These are phyloP conservation scores for Chionomys nivalis DNA, from an alignment of 2,113 vertebrate species.

Conservation along the genomic window DNA sequence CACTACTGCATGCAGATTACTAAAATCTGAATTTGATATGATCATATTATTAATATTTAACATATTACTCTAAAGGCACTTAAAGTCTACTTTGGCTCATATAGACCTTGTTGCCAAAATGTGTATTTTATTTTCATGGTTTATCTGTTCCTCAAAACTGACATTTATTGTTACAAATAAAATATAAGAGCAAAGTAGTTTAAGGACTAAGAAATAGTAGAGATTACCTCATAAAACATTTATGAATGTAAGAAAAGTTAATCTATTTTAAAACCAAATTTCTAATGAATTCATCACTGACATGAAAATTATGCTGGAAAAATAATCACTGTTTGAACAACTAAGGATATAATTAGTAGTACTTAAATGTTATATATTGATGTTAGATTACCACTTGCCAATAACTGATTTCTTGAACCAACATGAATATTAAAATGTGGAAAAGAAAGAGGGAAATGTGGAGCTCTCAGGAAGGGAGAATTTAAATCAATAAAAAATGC, in stretches of 20 bases:
- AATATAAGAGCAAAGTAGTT: not conserved
- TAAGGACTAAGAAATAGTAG: not conserved
- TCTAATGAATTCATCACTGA: not conserved
- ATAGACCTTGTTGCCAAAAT: not conserved
- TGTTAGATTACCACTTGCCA: not conserved
- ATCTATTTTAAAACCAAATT: not conserved
- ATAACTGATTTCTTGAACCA: not conserved
- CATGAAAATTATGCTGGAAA: not conserved
- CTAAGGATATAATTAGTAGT: fast-evolving
- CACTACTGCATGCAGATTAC: not conserved
- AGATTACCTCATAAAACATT: not conserved
- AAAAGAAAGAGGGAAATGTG: not conserved
- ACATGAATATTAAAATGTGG: not conserved
- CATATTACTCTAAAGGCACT: not conserved
- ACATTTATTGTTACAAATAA: not conserved
- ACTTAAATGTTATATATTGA: not conserved
- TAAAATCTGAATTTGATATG: not conserved
- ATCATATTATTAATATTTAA: not conserved
- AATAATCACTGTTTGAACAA: not conserved
- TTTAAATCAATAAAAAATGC: not conserved
- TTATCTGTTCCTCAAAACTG: not conserved
- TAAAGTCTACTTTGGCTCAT: not conserved
- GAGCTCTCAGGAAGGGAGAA: fast-evolving
- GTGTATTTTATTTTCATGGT: not conserved
- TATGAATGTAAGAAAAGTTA: not conserved